Conservation (phyloP, 2,113 vertebrate species). For the Vombatus ursinus region DNA sequence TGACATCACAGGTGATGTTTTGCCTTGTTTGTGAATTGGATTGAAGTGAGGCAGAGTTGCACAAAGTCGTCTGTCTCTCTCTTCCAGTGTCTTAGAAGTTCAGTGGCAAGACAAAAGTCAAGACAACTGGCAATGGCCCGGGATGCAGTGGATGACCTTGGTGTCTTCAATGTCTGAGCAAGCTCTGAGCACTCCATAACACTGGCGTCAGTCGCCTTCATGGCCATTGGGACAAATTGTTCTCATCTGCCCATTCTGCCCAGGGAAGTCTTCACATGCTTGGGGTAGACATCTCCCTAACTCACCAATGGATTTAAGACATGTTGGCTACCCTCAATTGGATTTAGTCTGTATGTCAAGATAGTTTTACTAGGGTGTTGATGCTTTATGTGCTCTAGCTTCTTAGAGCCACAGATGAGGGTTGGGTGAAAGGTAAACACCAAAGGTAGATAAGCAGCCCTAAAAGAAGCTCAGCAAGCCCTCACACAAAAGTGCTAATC, state of each 20-base stretch:
- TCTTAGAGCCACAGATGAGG: not conserved
- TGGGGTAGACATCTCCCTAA: not conserved
- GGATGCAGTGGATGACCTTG: not conserved
- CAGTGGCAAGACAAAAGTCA: not conserved
- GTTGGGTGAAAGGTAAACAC: too few relatives aligned
- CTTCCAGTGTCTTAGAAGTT: not conserved
- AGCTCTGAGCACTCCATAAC: too few relatives aligned
- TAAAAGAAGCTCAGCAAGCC: too few relatives aligned
- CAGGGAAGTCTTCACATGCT: not conserved
- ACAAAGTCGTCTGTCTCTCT: not conserved
- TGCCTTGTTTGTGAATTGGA: not conserved
- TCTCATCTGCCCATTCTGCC: too few relatives aligned
- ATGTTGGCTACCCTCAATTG: not conserved
- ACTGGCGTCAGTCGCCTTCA: too few relatives aligned
- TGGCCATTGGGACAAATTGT: too few relatives aligned
- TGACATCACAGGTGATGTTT: not conserved
- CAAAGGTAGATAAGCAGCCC: not conserved
- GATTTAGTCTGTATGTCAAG: not conserved
- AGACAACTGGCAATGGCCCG: not conserved
- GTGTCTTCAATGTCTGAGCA: too few relatives aligned
- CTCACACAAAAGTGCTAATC: not conserved
- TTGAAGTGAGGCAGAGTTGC: not conserved
- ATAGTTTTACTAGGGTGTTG: not conserved
- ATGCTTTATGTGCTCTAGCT: not conserved
- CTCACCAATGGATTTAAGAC: not conserved